Evolutionary conservation across 2,797 vertebrate genomes (phyloP).

Genomic region (Podarcis lilfordi): DNA sequence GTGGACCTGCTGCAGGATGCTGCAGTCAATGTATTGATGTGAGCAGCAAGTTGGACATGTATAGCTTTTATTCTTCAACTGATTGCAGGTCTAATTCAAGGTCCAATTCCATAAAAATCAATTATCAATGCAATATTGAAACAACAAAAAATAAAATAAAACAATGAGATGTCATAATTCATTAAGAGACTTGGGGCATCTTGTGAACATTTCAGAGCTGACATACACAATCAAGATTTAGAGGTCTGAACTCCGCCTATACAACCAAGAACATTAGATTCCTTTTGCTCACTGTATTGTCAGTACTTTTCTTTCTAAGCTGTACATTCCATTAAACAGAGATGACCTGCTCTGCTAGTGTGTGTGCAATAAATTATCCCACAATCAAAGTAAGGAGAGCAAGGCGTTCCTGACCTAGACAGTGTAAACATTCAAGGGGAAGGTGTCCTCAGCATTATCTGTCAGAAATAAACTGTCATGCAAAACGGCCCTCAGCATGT

Average conservation of each 20-base stretch:
- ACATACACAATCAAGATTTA: background rate
- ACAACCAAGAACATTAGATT: background rate
- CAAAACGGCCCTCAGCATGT: background rate
- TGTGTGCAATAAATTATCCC: background rate
- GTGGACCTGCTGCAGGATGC: background rate
- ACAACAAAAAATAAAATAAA: too few relatives aligned
- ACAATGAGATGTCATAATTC: background rate
- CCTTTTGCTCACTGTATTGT: background rate
- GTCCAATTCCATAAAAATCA: too few relatives aligned
- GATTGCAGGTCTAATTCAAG: too few relatives aligned
- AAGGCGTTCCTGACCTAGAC: background rate
- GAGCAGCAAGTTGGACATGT: background rate
- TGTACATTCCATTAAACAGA: background rate
- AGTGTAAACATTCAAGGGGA: background rate
- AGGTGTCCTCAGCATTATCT: background rate
- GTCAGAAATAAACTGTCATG: background rate
- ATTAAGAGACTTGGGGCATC: too few relatives aligned
- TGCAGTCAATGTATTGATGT: background rate
- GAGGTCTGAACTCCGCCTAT: background rate
- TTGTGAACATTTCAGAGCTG: background rate
- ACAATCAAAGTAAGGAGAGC: background rate
- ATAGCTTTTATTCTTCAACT: background rate
- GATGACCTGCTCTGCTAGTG: background rate
- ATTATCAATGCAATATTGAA: too few relatives aligned
- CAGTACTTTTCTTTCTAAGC: background rate